phyloP scores from a whole-genome alignment of 2,113 vertebrate species.

The Montifringilla adamsi region DNA sequence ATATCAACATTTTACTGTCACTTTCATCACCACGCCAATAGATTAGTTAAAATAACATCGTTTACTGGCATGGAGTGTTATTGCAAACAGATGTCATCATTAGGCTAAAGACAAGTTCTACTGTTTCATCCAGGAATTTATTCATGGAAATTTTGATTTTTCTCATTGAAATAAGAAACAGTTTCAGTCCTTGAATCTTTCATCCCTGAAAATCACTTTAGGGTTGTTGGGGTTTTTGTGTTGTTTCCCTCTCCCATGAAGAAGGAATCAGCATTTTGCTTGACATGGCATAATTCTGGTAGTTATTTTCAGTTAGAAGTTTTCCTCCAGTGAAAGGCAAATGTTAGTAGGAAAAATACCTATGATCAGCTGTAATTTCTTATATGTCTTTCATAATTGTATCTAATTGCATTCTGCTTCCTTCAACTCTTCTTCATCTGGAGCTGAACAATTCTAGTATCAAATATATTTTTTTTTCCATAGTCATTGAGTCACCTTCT shows the following conservation, averaged over 20 bases:
- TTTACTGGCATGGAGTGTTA: conserved; percentile 47
- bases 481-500: neutral
- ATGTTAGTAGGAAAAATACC: neutral
- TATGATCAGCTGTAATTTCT: neutral
- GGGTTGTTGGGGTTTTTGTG: neutral
- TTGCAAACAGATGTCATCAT: conserved; percentile 55
- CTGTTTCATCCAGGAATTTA: neutral
- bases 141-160: conserved; percentile 30
- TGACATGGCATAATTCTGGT: neutral
- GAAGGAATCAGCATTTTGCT: neutral
- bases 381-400: neutral
- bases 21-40: conserved; percentile 51
- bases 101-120: conserved; percentile 8
- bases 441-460: neutral
- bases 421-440: neutral
- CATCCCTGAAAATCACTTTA: neutral
- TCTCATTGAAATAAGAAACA: neutral
- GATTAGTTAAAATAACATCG: conserved; percentile 56
- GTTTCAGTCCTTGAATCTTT: neutral
- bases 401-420: conserved; percentile 2
- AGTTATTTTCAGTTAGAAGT: neutral
- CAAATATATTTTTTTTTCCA: neutral
- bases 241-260: neutral
- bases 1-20: conserved; percentile 57
- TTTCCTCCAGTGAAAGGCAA: neutral